Conservation (phyloP, 2,888 invertebrate genomes). For the Cephus nigrinus region DNA sequence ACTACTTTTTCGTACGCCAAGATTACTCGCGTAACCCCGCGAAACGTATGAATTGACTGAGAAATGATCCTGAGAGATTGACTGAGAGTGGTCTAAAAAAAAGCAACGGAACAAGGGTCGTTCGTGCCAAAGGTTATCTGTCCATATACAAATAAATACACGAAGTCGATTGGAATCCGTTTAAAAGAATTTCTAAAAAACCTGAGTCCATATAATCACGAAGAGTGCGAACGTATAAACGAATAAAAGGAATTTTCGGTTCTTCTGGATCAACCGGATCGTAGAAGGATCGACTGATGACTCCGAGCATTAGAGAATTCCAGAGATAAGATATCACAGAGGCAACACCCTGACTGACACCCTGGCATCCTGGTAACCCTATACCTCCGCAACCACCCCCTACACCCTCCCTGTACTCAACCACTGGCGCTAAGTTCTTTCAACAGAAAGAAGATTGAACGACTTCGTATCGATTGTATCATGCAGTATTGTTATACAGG, state of each 20-base stretch:
- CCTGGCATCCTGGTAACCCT: background rate
- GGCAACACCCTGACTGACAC: background rate
- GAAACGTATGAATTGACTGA: no score
- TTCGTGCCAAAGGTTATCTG: no score
- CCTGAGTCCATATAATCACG: no score
- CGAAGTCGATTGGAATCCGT: fast-evolving
- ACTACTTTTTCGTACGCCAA: no score
- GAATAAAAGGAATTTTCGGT: no score
- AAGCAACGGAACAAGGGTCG: no score
- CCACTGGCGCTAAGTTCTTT: slow-evolving; percentile 21
- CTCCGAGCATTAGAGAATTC: slow-evolving; percentile 39
- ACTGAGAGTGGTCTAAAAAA: no score
- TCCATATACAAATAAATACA: no score
- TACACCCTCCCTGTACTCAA: background rate
- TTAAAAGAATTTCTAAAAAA: no score
- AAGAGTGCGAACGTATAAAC: no score
- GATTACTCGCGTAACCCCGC: no score
- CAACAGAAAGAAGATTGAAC: slow-evolving; percentile 39
- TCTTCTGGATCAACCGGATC: slow-evolving; percentile 10
- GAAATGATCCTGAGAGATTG: no score
- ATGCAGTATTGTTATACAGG: slow-evolving; percentile 29
- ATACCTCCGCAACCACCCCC: background rate
- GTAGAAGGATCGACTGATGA: slow-evolving; percentile 32
- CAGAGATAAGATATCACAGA: slow-evolving; percentile 39
- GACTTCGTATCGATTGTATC: slow-evolving; percentile 37